A percentile compares a stretch with the other conserved stretches of the same genome.
Evolutionary conservation across 53 echinoderm and acorn worm species (phyloP).

Genomic region (Glandiceps talaboti): DNA sequence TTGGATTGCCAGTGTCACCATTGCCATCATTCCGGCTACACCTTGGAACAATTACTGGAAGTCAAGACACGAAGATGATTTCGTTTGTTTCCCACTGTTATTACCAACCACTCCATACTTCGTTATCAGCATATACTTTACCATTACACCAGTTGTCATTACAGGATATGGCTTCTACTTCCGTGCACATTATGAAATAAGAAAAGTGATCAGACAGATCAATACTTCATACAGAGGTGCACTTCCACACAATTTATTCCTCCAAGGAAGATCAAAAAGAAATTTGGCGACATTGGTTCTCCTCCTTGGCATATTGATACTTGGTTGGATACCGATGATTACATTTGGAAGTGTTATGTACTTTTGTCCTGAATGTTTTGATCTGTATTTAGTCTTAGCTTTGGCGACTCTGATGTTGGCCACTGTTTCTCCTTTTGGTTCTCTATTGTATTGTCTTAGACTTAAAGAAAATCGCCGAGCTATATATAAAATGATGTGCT

Average conservation of each 20-base stretch:
- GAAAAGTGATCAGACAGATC: neutral
- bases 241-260: neutral
- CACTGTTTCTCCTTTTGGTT: neutral
- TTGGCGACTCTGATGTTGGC: neutral
- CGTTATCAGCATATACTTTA: neutral
- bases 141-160: neutral
- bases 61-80: neutral
- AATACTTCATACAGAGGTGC: neutral
- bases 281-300: neutral
- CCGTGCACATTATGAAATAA: neutral
- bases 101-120: neutral
- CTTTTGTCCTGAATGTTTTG: neutral
- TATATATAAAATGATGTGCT: too few relatives aligned
- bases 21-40: neutral
- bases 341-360: neutral
- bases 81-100: neutral
- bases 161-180: neutral
- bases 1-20: neutral
- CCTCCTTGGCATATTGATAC: neutral
- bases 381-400: neutral
- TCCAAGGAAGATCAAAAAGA: neutral
- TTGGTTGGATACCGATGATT: neutral
- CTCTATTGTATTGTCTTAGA: neutral
- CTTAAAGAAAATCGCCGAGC: neutral
- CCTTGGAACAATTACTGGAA: neutral